Conservation (phyloP, 1,140 invertebrate species). For the Hylaeus anthracinus region DNA sequence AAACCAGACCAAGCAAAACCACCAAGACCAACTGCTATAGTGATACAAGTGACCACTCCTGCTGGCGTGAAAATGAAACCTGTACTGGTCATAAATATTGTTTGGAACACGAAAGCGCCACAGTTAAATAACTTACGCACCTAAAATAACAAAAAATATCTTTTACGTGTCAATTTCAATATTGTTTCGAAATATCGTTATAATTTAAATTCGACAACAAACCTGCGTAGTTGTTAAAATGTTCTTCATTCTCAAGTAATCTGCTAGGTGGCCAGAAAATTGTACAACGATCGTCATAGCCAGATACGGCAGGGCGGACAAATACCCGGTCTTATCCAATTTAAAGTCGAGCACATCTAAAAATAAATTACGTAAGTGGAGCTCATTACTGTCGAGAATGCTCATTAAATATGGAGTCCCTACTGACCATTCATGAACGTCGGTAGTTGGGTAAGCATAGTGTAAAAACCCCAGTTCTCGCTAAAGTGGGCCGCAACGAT, state of each 20-base stretch:
- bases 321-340: constrained; percentile 88
- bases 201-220: constrained; percentile 11
- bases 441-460: constrained; percentile 93
- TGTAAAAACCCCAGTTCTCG: constrained; percentile 98
- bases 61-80: constrained; percentile 85
- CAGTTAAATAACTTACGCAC: constrained; percentile 89
- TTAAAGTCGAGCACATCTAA: constrained; percentile 88
- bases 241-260: constrained; percentile 85
- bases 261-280: constrained; percentile 90
- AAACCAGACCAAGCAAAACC: constrained; percentile 95
- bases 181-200: background rate
- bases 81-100: constrained; percentile 91
- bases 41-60: constrained; percentile 88
- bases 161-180: too few relatives aligned
- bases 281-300: constrained; percentile 91
- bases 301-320: constrained; percentile 92
- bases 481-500: constrained; percentile 95
- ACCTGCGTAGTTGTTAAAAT: constrained; percentile 87
- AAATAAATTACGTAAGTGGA: constrained; percentile 41
- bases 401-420: background rate
- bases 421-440: constrained; percentile 92
- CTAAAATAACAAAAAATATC: constrained; percentile 58
- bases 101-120: constrained; percentile 90
- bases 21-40: constrained; percentile 92
- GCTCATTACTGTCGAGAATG: background rate